Evolutionary conservation across 2,113 vertebrate species (phyloP), one percentile per base, ranked within the genome.

Genomic region (Gymnogyps californianus): DNA sequence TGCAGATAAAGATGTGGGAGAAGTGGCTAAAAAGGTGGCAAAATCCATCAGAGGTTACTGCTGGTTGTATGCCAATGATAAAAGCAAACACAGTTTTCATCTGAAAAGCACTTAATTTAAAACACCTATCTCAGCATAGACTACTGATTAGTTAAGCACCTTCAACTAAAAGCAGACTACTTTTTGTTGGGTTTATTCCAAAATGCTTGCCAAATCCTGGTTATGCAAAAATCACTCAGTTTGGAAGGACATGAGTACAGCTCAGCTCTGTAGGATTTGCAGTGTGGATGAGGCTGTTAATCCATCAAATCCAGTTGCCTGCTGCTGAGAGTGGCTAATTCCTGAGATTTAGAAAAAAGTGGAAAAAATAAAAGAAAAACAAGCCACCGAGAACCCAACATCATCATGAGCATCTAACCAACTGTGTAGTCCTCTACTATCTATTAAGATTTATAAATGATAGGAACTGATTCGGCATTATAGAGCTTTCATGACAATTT

Each of bases 61-160:
- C 58, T 96, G 85, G 34, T n/a, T 58, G 20, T 29, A 78, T 59
- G 74, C 44, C 15, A 4, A 57, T 8, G 28, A 26, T 32, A 70
- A 97, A 87, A 72, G 55, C 28, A 88, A 95, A 87, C 24, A 74
- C 5, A 32, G 36, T 64, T 84, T 86, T 71, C 36, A 72, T 52
- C 25, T 67, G 44, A 90, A 94, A 93, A 74, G 16, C 66, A 80
- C n/a, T 87, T 95, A 77, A 95, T 87, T 80, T 84, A 80, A 87
- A 96, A 54, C 29, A 83, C 17, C 44, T 1, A 3, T 67, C 31
- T 88, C 70, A 66, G 51, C 57, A 89, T 7, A 82, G 54, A 51
- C 59, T 74, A 84, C 79, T 80, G 54, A 90, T 86, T 66, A 90
- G 55, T 52, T 74, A 90, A 88, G 57, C 55, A 90, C 16, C n/a